A percentile compares a stretch with the other conserved stretches of the same genome.
These are phyloP conservation scores for Portunus trituberculatus DNA, from an alignment of 1,140 invertebrate species.

Conservation along the genomic window DNA sequence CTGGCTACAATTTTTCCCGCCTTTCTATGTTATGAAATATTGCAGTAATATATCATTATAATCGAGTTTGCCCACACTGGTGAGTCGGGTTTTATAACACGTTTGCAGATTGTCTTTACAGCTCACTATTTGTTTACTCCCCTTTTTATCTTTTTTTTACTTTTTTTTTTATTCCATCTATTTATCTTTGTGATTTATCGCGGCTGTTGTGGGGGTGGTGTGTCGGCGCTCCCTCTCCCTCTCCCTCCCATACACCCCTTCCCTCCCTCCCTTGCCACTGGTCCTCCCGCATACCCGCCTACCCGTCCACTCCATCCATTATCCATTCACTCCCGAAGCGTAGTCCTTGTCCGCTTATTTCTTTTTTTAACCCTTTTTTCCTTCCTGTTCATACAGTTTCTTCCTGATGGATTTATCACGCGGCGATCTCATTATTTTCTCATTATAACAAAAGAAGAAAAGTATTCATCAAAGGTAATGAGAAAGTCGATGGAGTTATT, in stretches of 20 bases:
- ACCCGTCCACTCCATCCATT: neutral
- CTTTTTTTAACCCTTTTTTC: neutral
- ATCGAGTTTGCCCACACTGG: too few species aligned
- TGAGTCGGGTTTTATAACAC: too few species aligned
- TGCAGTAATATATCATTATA: too few species aligned
- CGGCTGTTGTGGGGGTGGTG: neutral
- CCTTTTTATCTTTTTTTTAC: too few species aligned
- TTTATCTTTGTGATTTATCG: neutral
- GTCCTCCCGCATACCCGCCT: neutral
- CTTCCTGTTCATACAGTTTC: conserved; percentile 17
- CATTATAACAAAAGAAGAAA: conserved; percentile 49
- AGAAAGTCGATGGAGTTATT: conserved; percentile 50
- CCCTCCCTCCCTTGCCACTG: neutral
- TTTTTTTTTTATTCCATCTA: too few species aligned
- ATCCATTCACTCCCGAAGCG: neutral
- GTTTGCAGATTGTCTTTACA: neutral
- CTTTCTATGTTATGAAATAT: neutral
- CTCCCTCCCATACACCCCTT: neutral
- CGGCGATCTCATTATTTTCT: conserved; percentile 45
- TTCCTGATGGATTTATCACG: conserved; percentile 35
- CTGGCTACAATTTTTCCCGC: neutral
- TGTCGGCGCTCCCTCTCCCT: too few species aligned
- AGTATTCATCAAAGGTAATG: conserved; percentile 49
- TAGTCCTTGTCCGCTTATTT: neutral
- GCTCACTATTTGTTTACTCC: neutral